Percentiles rank a stretch among this genome's conserved stretches.
These are phyloP conservation scores for Odiellus spinosus DNA, from an alignment of 2,888 invertebrate genomes.

Conservation along the genomic window DNA sequence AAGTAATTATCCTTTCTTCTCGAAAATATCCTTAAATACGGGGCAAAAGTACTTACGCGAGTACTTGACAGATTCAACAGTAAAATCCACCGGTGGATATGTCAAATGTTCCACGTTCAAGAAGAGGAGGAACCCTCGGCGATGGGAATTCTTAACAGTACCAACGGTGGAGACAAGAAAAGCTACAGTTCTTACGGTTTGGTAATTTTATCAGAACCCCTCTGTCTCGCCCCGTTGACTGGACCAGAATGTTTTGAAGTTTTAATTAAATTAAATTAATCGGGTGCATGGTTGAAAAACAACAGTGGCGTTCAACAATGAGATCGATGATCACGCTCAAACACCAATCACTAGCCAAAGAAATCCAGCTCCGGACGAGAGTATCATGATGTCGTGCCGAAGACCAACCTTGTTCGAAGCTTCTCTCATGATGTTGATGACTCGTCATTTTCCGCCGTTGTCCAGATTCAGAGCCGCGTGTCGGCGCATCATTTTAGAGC, in stretches of 20 bases:
- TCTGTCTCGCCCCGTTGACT: too few species aligned
- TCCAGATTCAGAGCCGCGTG: conserved; percentile 26
- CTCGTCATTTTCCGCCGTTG: conserved; percentile 22
- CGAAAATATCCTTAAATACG: conserved; percentile 2
- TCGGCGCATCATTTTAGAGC: conserved; percentile 15
- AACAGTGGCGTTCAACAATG: conserved; percentile 18
- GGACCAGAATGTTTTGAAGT: too few species aligned
- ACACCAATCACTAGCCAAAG: conserved; percentile 12
- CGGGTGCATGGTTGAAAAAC: neutral
- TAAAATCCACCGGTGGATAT: conserved; percentile 15
- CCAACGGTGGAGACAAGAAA: conserved; percentile 15
- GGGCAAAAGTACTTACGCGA: conserved; percentile 4
- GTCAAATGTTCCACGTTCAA: conserved; percentile 9
- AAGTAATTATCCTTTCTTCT: conserved; percentile 21
- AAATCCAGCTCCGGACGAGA: conserved; percentile 14
- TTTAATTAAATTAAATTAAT: too few species aligned
- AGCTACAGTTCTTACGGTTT: conserved; percentile 18
- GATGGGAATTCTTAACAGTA: conserved; percentile 13
- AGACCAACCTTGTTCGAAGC: conserved; percentile 22
- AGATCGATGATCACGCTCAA: conserved; percentile 14
- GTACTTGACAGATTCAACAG: conserved; percentile 16
- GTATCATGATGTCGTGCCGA: conserved; percentile 11
- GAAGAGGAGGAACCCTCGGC: conserved; percentile 11
- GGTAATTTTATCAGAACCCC: too few species aligned
- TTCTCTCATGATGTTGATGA: conserved; percentile 24